phyloP scores from a whole-genome alignment of 2,797 vertebrate genomes.

The Eulemur rubriventer region DNA sequence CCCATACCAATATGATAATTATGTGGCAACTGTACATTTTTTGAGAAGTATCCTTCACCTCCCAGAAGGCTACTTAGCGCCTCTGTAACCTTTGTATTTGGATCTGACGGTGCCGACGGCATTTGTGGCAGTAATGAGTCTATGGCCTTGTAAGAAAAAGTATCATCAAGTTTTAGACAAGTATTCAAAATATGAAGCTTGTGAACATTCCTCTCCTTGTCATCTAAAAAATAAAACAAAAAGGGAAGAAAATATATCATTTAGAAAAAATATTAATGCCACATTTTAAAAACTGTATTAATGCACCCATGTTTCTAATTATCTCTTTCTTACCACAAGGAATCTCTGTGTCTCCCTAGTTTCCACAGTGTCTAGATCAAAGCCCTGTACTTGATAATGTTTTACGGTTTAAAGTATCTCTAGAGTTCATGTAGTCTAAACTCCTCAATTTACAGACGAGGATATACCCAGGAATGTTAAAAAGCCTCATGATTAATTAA shows the following conservation, averaged over 20 bases:
- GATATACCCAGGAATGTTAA: background rate
- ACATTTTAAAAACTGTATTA: background rate
- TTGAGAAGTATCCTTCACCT: conserved; percentile 74
- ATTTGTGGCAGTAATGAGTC: conserved; percentile 44
- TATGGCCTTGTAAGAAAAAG: conserved; percentile 69
- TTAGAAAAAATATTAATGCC: background rate
- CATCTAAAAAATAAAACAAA: conserved; percentile 78
- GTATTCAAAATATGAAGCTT: conserved; percentile 86
- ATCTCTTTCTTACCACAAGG: background rate
- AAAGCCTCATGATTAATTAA: background rate
- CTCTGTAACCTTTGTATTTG: conserved; percentile 66
- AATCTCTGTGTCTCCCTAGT: background rate
- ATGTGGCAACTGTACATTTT: conserved; percentile 83
- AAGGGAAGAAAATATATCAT: background rate
- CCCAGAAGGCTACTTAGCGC: conserved; percentile 82
- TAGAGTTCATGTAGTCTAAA: background rate
- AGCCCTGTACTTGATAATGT: background rate
- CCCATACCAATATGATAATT: conserved; percentile 87
- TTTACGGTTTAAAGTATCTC: background rate
- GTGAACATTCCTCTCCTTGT: conserved; percentile 64
- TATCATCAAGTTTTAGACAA: conserved; percentile 90
- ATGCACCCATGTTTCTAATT: background rate
- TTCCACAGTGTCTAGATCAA: background rate
- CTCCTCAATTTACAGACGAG: background rate
- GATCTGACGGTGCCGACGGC: background rate